Conservation (phyloP, 2,797 vertebrate species). For the Danio albolineatus region DNA sequence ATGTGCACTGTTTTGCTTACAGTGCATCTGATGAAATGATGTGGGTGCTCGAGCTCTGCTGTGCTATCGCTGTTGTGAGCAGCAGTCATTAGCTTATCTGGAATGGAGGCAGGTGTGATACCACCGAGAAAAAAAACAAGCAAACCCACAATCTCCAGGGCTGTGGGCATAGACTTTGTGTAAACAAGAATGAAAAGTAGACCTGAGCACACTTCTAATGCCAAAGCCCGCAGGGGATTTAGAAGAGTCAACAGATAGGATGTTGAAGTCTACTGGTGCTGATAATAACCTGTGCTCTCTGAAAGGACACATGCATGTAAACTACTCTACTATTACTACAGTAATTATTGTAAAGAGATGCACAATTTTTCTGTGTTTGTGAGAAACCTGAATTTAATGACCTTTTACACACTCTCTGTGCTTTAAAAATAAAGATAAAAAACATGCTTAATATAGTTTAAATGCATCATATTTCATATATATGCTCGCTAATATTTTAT, state of each 20-base stretch:
- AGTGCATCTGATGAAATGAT: background rate
- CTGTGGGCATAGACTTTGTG: conserved; percentile 25
- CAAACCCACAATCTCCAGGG: conserved; percentile 24
- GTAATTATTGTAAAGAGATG: background rate
- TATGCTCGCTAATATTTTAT: too few relatives aligned
- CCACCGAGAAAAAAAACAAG: conserved; percentile 15
- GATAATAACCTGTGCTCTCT: conserved; percentile 4
- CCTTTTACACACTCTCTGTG: background rate
- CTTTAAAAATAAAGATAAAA: too few relatives aligned
- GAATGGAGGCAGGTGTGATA: conserved; percentile 11
- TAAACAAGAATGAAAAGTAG: conserved; percentile 37
- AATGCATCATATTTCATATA: background rate
- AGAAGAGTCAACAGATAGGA: conserved; percentile 3
- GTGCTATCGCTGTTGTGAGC: conserved; percentile 3
- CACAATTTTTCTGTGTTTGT: too few relatives aligned
- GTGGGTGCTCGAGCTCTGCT: background rate
- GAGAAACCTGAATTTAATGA: background rate
- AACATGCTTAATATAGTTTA: background rate
- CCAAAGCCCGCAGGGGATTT: conserved; percentile 12
- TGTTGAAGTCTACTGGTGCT: conserved; percentile 19
- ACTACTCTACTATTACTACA: background rate
- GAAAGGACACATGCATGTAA: background rate
- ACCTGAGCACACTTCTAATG: conserved; percentile 16
- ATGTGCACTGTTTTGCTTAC: conserved; percentile 9
- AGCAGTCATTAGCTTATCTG: conserved; percentile 39